Percentiles rank a stretch among this genome's conserved stretches.
Evolutionary conservation across 2,888 invertebrate species (phyloP).

Genomic region (Amiota mariae): DNA sequence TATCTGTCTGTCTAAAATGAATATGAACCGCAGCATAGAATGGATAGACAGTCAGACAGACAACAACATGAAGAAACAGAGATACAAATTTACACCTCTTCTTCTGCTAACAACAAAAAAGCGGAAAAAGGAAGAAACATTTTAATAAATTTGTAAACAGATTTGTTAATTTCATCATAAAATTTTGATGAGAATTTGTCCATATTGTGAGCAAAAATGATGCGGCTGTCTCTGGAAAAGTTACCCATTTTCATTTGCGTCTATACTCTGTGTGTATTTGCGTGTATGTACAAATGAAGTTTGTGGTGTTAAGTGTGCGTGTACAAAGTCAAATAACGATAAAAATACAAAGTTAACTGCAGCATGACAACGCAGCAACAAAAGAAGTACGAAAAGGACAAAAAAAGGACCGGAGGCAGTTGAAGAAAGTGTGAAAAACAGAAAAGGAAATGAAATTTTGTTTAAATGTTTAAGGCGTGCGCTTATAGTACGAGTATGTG

Average conservation of each 20-base stretch:
- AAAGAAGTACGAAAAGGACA: not conserved
- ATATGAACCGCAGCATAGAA: too few species aligned
- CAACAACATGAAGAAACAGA: too few species aligned
- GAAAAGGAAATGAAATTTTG: slow-evolving; percentile 45
- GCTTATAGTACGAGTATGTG: not conserved
- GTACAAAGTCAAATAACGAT: slow-evolving; percentile 66
- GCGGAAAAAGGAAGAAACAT: slow-evolving; percentile 51
- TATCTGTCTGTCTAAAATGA: too few species aligned
- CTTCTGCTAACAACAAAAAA: too few species aligned
- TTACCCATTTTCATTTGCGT: not conserved
- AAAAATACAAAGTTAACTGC: slow-evolving; percentile 68
- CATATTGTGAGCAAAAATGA: slow-evolving; percentile 58
- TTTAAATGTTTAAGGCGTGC: slow-evolving; percentile 38
- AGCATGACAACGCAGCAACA: slow-evolving; percentile 35
- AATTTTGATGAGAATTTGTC: slow-evolving; percentile 73
- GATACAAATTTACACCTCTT: too few species aligned
- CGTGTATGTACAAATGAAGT: slow-evolving; percentile 29
- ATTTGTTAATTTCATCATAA: slow-evolving; percentile 74
- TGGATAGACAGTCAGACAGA: too few species aligned
- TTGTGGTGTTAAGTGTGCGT: slow-evolving; percentile 64
- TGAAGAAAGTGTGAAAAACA: not conserved
- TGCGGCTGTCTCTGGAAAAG: slow-evolving; percentile 11
- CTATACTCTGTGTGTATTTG: not conserved
- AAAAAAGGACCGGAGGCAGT: not conserved
- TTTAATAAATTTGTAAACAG: slow-evolving; percentile 74